Conservation (phyloP, 2,797 vertebrate species). For the Scomberomorus guttatus region DNA sequence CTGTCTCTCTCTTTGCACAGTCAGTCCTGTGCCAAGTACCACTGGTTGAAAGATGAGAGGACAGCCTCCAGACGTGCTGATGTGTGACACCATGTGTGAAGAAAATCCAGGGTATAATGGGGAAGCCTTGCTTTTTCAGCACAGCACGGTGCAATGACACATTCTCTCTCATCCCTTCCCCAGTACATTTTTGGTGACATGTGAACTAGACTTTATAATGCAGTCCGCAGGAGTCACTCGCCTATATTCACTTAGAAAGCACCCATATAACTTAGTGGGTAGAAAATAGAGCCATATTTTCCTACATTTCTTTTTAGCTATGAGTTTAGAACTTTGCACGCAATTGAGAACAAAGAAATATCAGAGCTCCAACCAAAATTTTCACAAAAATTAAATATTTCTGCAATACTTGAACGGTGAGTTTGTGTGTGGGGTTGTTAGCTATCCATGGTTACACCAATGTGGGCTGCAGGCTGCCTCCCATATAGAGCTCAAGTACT, state of each 20-base stretch:
- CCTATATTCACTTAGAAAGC: background rate
- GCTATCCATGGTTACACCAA: conserved; percentile 5
- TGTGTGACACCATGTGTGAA: conserved; percentile 23
- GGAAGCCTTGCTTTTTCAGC: conserved; percentile 39
- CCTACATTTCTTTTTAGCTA: background rate
- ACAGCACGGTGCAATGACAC: conserved; percentile 24
- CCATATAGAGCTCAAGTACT: conserved; percentile 28
- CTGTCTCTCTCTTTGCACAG: background rate
- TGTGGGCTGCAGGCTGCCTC: conserved; percentile 34
- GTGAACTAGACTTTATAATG: conserved; percentile 48
- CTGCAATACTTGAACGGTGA: conserved; percentile 6
- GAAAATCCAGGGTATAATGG: conserved; percentile 24
- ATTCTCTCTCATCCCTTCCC: conserved; percentile 44
- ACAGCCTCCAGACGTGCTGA: conserved; percentile 31
- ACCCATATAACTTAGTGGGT: background rate
- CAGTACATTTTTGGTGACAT: conserved; percentile 33
- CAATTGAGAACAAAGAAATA: background rate
- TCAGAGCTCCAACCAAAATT: background rate
- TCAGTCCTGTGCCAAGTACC: background rate
- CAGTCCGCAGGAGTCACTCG: conserved; percentile 1
- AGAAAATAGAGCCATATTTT: background rate
- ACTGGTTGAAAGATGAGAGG: conserved; percentile 27
- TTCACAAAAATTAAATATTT: conserved; percentile 4
- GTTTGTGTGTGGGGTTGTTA: conserved; percentile 11
- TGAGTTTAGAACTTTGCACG: conserved; percentile 8